Evolutionary conservation across 2,797 vertebrate genomes (phyloP).

Genomic region (Morus bassanus): DNA sequence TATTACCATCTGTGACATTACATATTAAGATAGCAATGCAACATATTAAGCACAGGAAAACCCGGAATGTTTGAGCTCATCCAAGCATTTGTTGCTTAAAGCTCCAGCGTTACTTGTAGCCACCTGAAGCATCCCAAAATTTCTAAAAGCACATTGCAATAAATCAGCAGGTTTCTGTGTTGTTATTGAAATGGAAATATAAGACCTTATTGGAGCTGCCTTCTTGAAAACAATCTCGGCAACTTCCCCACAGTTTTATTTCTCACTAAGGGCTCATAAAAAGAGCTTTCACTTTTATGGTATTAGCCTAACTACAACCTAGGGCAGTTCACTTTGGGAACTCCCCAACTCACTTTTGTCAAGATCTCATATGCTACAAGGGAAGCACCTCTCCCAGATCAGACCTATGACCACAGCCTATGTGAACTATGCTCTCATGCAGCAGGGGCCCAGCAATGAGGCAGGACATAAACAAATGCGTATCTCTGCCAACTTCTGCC

Average conservation of each 20-base stretch:
- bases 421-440: neutral
- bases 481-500: neutral
- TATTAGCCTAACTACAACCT: neutral
- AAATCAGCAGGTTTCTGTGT: slow-evolving; percentile 47
- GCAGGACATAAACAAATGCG: neutral
- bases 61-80: slow-evolving; percentile 72
- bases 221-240: neutral
- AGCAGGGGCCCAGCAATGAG: neutral
- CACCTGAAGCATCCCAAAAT: slow-evolving; percentile 69
- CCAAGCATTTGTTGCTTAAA: slow-evolving; percentile 73
- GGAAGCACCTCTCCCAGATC: neutral
- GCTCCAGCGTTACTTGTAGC: slow-evolving; percentile 58
- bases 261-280: slow-evolving; percentile 2
- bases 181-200: slow-evolving; percentile 14
- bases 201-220: neutral
- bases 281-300: neutral
- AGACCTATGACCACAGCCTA: neutral
- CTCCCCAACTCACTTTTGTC: neutral
- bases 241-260: neutral
- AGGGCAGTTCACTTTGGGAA: neutral
- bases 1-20: slow-evolving; percentile 84
- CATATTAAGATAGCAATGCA: slow-evolving; percentile 81
- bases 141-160: slow-evolving; percentile 42
- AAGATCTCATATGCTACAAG: neutral
- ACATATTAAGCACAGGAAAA: slow-evolving; percentile 79